Evolutionary conservation across 2,888 invertebrate species (phyloP), one percentile per base, ranked within the genome.

Genomic region (Mallateleia sp.): DNA sequence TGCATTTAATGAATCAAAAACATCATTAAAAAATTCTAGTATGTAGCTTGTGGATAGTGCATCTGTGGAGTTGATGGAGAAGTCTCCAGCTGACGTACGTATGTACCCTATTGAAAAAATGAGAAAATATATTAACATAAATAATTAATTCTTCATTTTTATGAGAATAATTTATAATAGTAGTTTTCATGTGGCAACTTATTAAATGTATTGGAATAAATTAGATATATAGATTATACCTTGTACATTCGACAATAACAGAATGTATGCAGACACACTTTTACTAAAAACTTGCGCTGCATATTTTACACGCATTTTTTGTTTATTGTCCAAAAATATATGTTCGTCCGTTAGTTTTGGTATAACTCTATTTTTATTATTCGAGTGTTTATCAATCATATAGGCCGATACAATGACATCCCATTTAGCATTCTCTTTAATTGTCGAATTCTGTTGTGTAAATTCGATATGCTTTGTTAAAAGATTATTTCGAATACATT

Each of bases 301-400:
- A 38, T 75, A 42, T 54, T 87, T 87, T 5, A 87, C 86, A 34
- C 64, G 52, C 82, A 74, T 87, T 69, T 87, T 82, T 18, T 50
- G 58, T 14, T 28, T 56, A 24, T 78, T 72, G 14, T 66, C 50
- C 22, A 2, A 9, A 28, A 52, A 60, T 22, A 86, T 42, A 34
- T 86, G 86, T 15, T 60, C 58, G n/a, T 79, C 83, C 3, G 69
- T 87, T 18, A 83, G 15, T n/a, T 83, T 89, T 11, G 47, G 34
- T 58, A 52, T 24, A 34, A 69, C 14, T 71, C 77, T 47, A 1
- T 64, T 47, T 18, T 52, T 14, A 47, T 24, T 18, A 18, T 58
- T 60, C 0, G 22, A 14, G 25, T 72, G 47, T 22, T 72, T 72
- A 32, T 72, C 72, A 5, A 72, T 72, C 34, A 60, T 28, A 25